These are phyloP conservation scores for Drosophila sordidapex DNA, from an alignment of 2,888 invertebrate genomes.

Conservation along the genomic window DNA sequence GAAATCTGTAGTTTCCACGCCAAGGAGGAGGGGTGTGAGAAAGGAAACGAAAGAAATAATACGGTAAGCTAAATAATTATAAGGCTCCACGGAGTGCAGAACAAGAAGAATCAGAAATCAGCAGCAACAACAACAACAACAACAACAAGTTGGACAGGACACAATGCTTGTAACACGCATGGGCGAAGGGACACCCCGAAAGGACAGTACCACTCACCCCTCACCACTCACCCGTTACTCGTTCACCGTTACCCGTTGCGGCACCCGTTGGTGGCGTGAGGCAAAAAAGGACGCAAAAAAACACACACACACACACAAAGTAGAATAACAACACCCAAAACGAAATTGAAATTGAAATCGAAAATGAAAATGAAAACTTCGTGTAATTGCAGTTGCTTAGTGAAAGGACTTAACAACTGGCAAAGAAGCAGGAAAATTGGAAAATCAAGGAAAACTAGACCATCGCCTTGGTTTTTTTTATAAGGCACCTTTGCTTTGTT, in stretches of 20 bases:
- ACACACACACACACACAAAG: constrained; percentile 3
- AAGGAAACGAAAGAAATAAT: constrained; percentile 12
- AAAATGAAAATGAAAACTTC: constrained; percentile 47
- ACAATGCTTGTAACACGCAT: constrained; percentile 32
- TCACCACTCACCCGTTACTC: background rate
- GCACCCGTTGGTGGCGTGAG: constrained; percentile 52
- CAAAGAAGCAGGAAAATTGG: constrained; percentile 27
- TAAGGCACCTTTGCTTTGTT: constrained; percentile 26
- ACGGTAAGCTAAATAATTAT: constrained; percentile 74
- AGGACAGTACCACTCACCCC: constrained; percentile 5
- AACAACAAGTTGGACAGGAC: constrained; percentile 36
- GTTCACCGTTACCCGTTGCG: background rate
- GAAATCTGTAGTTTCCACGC: constrained; percentile 68
- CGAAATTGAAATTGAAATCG: constrained; percentile 51
- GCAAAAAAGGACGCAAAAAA: constrained; percentile 10
- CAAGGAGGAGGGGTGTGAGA: constrained; percentile 22
- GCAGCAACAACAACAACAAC: background rate
- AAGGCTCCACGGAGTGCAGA: constrained; percentile 43
- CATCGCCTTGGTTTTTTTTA: constrained; percentile 51
- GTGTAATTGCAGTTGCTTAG: constrained; percentile 69
- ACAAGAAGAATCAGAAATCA: constrained; percentile 8
- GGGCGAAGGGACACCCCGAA: constrained; percentile 59
- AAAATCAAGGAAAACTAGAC: constrained; percentile 60
- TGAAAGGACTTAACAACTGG: constrained; percentile 35
- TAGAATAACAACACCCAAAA: constrained; percentile 49